Conservation (phyloP, 2,113 vertebrate species). For the Chunga burmeisteri region DNA sequence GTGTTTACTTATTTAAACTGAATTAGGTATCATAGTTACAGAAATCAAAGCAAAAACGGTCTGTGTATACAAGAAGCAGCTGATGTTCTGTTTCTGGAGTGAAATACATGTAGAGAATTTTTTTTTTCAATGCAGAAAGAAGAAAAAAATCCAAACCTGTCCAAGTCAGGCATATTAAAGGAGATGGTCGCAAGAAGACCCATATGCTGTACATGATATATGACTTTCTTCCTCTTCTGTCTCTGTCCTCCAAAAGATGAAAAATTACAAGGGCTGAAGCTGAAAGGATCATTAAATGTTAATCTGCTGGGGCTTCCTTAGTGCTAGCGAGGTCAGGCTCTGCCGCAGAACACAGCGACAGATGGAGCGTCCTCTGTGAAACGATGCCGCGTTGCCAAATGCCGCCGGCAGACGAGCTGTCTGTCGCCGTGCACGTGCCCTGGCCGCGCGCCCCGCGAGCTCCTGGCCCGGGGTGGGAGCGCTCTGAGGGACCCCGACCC, state of each 20-base stretch:
- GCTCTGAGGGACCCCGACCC: neutral
- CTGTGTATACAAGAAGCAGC: neutral
- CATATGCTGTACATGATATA: neutral
- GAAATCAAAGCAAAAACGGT: neutral
- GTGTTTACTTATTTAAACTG: neutral
- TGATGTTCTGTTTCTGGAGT: neutral
- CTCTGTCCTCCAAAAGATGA: constrained; percentile 8
- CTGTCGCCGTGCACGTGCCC: neutral
- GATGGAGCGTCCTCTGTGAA: constrained; percentile 58
- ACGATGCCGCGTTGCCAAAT: neutral
- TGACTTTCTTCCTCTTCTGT: neutral
- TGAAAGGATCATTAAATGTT: constrained; percentile 67
- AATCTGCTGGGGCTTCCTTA: constrained; percentile 57
- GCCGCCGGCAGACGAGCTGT: neutral
- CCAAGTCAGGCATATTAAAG: neutral
- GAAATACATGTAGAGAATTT: neutral
- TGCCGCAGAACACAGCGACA: constrained; percentile 33
- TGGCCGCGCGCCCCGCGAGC: accelerated
- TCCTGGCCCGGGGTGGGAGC: neutral
- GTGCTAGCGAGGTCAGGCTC: constrained; percentile 33
- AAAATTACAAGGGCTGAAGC: constrained; percentile 43
- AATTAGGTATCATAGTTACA: neutral
- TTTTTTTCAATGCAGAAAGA: neutral
- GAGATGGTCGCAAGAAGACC: neutral
- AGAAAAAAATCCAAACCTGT: neutral